phyloP scores from a whole-genome alignment of 2,797 vertebrate species.

The Gymnocypris eckloni region DNA sequence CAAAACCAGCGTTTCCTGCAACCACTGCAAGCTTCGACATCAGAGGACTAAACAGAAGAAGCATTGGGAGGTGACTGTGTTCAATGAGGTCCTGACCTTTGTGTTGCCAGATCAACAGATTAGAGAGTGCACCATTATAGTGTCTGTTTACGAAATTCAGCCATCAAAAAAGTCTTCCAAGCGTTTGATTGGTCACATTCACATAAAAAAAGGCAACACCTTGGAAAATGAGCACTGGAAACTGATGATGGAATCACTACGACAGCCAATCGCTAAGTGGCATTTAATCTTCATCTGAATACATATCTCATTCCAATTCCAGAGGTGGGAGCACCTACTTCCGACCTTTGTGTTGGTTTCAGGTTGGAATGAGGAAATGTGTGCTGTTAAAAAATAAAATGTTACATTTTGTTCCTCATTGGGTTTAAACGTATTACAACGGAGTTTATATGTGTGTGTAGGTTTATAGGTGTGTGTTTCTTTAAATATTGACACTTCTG shows the following conservation, averaged over 20 bases:
- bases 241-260: constrained; percentile 78
- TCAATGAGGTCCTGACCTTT: constrained; percentile 82
- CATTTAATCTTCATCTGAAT: constrained; percentile 61
- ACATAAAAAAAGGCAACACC: constrained; percentile 69
- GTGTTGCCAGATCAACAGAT: constrained; percentile 71
- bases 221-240: constrained; percentile 77
- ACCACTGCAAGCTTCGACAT: constrained; percentile 75
- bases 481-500: background rate
- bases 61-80: constrained; percentile 71
- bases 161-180: constrained; percentile 65
- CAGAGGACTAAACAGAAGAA: constrained; percentile 75
- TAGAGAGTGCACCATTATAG: constrained; percentile 70
- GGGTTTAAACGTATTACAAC: background rate
- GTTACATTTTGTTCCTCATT: background rate
- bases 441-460: background rate
- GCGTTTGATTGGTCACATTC: constrained; percentile 75
- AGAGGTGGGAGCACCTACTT: background rate
- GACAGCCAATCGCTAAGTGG: constrained; percentile 68
- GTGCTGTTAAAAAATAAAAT: background rate
- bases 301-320: background rate
- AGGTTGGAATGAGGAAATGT: background rate
- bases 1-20: constrained; percentile 77
- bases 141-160: constrained; percentile 75
- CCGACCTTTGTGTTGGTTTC: background rate
- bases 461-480: background rate